Evolutionary conservation across 2,797 vertebrate species (phyloP), one percentile per base, ranked within the genome.

Genomic region (Synanceia verrucosa): DNA sequence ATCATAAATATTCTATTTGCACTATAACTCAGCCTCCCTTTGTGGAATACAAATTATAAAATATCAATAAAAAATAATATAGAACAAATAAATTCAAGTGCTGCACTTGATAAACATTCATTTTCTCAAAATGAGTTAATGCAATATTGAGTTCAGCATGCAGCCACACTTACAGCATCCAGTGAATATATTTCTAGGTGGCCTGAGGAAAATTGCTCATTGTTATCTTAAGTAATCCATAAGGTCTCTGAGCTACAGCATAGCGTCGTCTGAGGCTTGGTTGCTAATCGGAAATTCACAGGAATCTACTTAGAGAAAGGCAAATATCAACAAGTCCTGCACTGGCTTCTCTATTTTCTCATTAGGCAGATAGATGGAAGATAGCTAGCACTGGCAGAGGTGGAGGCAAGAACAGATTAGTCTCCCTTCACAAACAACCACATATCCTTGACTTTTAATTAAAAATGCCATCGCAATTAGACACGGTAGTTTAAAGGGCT

Each of bases 381-480:
- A 94, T 94, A 93, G 89, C 81, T 76, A 68, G 86, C 68, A 86
- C 34, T 72, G 76, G 70, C 82, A 91, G 84, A 91, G 89, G 90
- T 83, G 79, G 76, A 89, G 90, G 89, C 90, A 90, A 85, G 91
- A 89, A 90, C 79, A 91, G 93, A 94, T 94, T 93, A 94, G 91
- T 92, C 89, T 91, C 88, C 87, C 89, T 82, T 91, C 89, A 91
- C 93, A 95, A 94, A 94, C 94, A 95, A 93, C 90, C 91, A 91
- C 91, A 93, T 94, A 93, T 93, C 91, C 91, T 94, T 93, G 92
- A 93, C 92, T 94, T 94, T 95, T 95, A 94, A 95, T 94, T 95
- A 94, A 94, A 94, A 95, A 93, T 93, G 92, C 92, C 93, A 94
- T 92, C 72, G 82, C 93, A 95, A 95, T 95, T 95, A 95, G 94